These are phyloP conservation scores for Pocillopora grandis DNA, from an alignment of 92 coral and sea anemone genomes.

Conservation along the genomic window DNA sequence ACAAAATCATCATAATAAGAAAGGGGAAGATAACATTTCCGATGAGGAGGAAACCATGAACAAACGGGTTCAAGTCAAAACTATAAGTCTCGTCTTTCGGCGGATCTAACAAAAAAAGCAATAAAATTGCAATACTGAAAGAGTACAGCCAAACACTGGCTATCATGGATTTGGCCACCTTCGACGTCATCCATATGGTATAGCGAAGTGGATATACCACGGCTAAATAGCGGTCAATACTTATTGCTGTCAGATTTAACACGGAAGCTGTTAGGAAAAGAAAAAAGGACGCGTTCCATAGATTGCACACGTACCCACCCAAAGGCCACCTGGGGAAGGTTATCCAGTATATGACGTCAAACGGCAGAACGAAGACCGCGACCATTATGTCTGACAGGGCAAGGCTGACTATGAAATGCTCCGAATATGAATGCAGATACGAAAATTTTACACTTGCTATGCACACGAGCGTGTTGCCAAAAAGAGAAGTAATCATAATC, in stretches of 20 bases:
- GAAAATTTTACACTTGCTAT: slow-evolving; percentile 56
- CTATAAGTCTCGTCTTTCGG: slow-evolving; percentile 64
- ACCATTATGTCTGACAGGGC: slow-evolving; percentile 82
- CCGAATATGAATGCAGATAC: slow-evolving; percentile 60
- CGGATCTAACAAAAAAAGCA: slow-evolving; percentile 69
- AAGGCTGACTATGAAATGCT: slow-evolving; percentile 66
- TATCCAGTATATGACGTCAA: slow-evolving; percentile 79
- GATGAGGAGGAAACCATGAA: slow-evolving; percentile 69
- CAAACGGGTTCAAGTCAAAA: slow-evolving; percentile 62
- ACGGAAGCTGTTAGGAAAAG: slow-evolving; percentile 77
- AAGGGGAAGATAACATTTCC: slow-evolving; percentile 80
- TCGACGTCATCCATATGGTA: slow-evolving; percentile 52
- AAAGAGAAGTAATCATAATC: slow-evolving; percentile 49
- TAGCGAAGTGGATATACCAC: slow-evolving; percentile 90
- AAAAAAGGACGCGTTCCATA: slow-evolving; percentile 84
- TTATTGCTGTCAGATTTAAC: slow-evolving; percentile 72
- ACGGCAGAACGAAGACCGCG: slow-evolving; percentile 63
- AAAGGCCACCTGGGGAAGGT: slow-evolving; percentile 79
- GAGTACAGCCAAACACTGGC: slow-evolving; percentile 75
- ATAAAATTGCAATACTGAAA: slow-evolving; percentile 42
- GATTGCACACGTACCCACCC: slow-evolving; percentile 66
- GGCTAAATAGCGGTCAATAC: slow-evolving; percentile 86
- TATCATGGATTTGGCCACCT: slow-evolving; percentile 52
- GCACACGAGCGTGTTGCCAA: slow-evolving; percentile 75
- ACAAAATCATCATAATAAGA: slow-evolving; percentile 61